Evolutionary conservation across 2,113 vertebrate species (phyloP).

Genomic region (Diadophis punctatus): DNA sequence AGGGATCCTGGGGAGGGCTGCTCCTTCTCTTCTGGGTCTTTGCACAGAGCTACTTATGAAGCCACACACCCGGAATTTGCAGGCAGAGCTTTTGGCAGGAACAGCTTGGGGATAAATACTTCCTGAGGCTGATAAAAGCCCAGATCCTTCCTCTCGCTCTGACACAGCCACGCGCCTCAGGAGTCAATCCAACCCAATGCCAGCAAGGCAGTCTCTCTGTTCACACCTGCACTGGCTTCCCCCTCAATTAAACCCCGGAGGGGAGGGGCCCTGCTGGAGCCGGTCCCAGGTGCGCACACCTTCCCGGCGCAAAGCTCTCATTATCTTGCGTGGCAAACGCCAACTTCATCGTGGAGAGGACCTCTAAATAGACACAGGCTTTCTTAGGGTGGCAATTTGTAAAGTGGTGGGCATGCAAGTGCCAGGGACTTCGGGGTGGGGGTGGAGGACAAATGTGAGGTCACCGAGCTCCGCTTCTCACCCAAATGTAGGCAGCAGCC

Average conservation of each 20-base stretch:
- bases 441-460: background rate
- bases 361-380: conserved; percentile 56
- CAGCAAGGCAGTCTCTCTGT: conserved; percentile 18
- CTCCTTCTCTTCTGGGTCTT: background rate
- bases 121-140: background rate
- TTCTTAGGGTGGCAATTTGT: conserved; percentile 32
- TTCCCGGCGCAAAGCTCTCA: conserved; percentile 52
- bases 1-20: background rate
- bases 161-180: background rate
- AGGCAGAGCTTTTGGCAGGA: background rate
- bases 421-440: background rate
- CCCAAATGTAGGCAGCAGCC: background rate
- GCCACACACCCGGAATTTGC: background rate
- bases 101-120: background rate
- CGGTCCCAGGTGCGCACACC: conserved; percentile 46
- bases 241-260: conserved; percentile 51
- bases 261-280: conserved; percentile 49
- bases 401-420: background rate
- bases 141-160: background rate
- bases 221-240: conserved; percentile 55
- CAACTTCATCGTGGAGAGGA: conserved; percentile 52
- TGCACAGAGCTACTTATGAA: background rate
- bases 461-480: background rate
- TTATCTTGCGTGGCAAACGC: conserved; percentile 50
- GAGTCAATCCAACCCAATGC: background rate